Conservation (phyloP, 2,888 invertebrate genomes). For the Drosophila putrida region DNA sequence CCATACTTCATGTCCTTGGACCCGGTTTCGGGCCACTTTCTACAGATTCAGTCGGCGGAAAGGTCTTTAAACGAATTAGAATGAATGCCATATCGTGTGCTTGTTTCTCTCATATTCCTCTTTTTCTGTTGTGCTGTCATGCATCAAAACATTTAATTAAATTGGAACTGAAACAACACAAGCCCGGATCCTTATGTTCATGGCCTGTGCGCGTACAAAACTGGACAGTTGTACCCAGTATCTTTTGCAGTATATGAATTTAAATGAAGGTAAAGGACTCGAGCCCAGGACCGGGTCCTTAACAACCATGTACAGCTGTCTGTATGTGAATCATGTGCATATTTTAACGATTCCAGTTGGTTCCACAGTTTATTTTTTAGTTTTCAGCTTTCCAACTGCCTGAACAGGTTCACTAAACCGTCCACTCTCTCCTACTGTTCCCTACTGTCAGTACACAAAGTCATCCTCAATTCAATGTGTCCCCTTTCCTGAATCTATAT, state of each 20-base stretch:
- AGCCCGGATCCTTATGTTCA: neutral
- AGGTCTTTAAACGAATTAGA: constrained; percentile 75
- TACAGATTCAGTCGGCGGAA: constrained; percentile 63
- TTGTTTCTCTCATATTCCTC: constrained; percentile 2
- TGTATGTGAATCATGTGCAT: constrained; percentile 72
- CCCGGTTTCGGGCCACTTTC: constrained; percentile 27
- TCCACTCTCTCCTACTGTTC: constrained; percentile 13
- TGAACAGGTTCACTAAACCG: constrained; percentile 28
- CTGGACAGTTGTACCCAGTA: constrained; percentile 17
- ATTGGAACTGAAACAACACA: constrained; percentile 64
- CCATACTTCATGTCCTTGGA: constrained; percentile 1
- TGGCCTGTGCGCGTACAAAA: constrained; percentile 21
- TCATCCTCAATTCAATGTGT: neutral
- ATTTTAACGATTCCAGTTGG: constrained; percentile 56
- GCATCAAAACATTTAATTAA: constrained; percentile 81
- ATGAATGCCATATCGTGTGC: constrained; percentile 62
- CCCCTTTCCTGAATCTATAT: neutral
- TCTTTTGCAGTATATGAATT: constrained; percentile 61
- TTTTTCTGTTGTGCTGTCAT: constrained; percentile 64
- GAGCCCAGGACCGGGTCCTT: neutral
- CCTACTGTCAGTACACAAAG: neutral
- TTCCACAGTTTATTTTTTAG: constrained; percentile 24
- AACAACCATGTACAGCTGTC: constrained; percentile 20
- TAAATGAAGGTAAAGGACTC: constrained; percentile 58
- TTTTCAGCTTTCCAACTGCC: constrained; percentile 9